Evolutionary conservation across 2,797 vertebrate genomes (phyloP).

Genomic region (Merluccius polli): DNA sequence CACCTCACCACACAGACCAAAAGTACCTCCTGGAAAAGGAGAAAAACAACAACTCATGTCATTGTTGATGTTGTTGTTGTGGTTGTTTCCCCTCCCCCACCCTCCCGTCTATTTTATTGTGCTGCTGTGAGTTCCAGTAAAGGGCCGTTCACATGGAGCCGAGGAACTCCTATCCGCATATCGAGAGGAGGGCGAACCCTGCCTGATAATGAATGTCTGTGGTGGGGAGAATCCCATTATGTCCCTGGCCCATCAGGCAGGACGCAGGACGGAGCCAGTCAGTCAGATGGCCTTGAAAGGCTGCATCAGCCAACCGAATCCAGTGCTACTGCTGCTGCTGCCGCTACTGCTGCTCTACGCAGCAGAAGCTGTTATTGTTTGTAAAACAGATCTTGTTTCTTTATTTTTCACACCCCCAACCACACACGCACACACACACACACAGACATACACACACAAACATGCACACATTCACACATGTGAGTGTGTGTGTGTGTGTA

Average conservation of each 20-base stretch:
- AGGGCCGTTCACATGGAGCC: slow-evolving; percentile 66
- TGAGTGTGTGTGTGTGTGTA: not conserved
- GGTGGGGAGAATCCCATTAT: slow-evolving; percentile 79
- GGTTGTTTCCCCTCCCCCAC: not conserved
- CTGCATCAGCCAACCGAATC: slow-evolving; percentile 52
- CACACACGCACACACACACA: slow-evolving; percentile 1
- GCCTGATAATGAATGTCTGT: slow-evolving; percentile 75
- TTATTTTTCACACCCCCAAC: not conserved
- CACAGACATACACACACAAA: slow-evolving; percentile 13
- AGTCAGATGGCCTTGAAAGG: slow-evolving; percentile 51
- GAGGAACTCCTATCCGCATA: slow-evolving; percentile 57
- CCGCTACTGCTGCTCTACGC: slow-evolving; percentile 23
- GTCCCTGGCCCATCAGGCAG: slow-evolving; percentile 64
- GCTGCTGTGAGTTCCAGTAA: slow-evolving; percentile 76
- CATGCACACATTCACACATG: slow-evolving; percentile 20
- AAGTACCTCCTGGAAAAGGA: slow-evolving; percentile 73
- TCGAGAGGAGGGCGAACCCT: slow-evolving; percentile 42
- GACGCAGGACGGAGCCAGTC: slow-evolving; percentile 59
- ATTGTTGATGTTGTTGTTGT: slow-evolving; percentile 19
- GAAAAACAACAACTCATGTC: slow-evolving; percentile 59
- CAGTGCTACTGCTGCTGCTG: slow-evolving; percentile 39
- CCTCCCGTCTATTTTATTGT: slow-evolving; percentile 63
- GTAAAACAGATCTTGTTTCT: not conserved
- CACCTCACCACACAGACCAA: slow-evolving; percentile 73
- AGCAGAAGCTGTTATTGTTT: not conserved